Evolutionary conservation across 1,140 invertebrate genomes (phyloP).

Genomic region (Drosophila pseudoobscura): DNA sequence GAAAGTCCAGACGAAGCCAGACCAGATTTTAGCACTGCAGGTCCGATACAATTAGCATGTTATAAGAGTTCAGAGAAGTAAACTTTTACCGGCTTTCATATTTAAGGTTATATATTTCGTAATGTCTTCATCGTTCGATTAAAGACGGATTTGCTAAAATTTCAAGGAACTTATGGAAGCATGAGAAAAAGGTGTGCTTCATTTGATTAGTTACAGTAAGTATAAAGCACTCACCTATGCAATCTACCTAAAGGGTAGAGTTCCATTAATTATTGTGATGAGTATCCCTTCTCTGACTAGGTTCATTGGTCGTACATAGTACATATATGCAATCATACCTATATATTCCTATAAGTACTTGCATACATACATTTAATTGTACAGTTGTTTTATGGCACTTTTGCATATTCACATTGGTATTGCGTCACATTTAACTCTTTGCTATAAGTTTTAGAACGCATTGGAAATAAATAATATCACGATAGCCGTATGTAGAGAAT

Average conservation of each 20-base stretch:
- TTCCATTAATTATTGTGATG: slow-evolving; percentile 10
- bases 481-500: not conserved
- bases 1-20: slow-evolving; percentile 1
- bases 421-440: slow-evolving; percentile 36
- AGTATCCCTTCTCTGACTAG: slow-evolving; percentile 55
- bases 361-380: not conserved
- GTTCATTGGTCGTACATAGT: not conserved
- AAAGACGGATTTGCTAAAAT: no score
- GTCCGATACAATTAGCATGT: slow-evolving; percentile 7
- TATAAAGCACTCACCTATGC: slow-evolving; percentile 34
- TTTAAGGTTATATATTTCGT: no score
- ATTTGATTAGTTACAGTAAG: not conserved
- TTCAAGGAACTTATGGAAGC: no score
- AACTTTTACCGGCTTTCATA: not conserved
- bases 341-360: not conserved
- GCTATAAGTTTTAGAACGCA: not conserved
- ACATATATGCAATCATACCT: no score
- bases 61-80: slow-evolving; percentile 13
- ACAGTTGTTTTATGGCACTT: slow-evolving; percentile 40
- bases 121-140: no score
- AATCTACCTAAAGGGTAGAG: slow-evolving; percentile 1
- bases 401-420: slow-evolving; percentile 21
- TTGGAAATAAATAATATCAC: not conserved
- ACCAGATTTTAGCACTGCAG: not conserved
- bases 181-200: no score